Conservation (phyloP, 2,113 vertebrate genomes). For the Calonectris borealis region DNA sequence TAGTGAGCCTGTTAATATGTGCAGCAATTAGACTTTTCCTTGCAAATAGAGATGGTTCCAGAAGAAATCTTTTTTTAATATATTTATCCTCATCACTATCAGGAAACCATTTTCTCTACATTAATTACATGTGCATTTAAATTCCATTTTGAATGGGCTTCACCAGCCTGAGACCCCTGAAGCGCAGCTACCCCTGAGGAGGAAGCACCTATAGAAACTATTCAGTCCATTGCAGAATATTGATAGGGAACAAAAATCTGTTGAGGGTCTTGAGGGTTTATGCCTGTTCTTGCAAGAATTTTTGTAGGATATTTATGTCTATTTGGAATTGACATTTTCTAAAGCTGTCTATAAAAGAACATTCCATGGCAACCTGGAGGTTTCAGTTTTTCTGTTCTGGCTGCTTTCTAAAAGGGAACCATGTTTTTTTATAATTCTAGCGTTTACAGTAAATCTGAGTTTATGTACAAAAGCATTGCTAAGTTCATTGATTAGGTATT, state of each 20-base stretch:
- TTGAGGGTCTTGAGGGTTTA: not conserved
- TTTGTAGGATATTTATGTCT: not conserved
- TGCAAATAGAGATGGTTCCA: not conserved
- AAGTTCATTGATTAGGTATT: not conserved
- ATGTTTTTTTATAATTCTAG: not conserved
- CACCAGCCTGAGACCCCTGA: not conserved
- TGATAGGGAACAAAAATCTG: not conserved
- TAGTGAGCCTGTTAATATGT: slow-evolving; percentile 20
- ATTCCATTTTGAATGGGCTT: not conserved
- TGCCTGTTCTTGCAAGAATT: not conserved
- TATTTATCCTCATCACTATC: not conserved
- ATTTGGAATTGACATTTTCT: not conserved
- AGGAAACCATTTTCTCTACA: not conserved
- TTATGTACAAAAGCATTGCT: not conserved
- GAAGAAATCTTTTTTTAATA: not conserved
- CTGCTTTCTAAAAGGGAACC: not conserved
- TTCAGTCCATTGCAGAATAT: not conserved
- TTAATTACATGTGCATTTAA: not conserved
- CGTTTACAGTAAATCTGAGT: not conserved
- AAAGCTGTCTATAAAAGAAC: not conserved
- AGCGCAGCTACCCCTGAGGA: not conserved
- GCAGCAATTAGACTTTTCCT: slow-evolving; percentile 29
- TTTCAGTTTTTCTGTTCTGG: not conserved
- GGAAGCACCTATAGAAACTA: not conserved
- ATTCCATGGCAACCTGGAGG: not conserved